Evolutionary conservation across 2,888 invertebrate genomes (phyloP).

Genomic region (Trileptium ribeirensis): DNA sequence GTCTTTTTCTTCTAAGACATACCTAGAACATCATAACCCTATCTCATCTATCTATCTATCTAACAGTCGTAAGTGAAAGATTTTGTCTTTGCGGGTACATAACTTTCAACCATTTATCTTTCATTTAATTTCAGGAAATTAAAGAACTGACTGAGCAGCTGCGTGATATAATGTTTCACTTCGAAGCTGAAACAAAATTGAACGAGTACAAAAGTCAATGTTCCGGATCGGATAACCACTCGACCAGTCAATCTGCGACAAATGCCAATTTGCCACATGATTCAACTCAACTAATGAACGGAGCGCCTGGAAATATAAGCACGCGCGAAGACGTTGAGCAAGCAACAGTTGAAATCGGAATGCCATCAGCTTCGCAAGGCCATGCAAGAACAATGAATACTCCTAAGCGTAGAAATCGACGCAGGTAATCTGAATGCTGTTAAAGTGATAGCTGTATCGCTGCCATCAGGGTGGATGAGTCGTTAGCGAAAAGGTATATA

Average conservation of each 20-base stretch:
- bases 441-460: no score
- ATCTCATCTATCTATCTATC: no score
- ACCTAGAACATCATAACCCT: no score
- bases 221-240: neutral
- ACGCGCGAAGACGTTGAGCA: neutral
- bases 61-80: no score
- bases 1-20: no score
- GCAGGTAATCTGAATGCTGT: no score
- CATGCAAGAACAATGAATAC: no score
- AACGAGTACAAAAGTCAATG: constrained; percentile 24
- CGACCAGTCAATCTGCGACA: neutral
- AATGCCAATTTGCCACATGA: neutral
- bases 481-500: no score
- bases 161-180: constrained; percentile 89
- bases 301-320: neutral
- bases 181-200: constrained; percentile 71
- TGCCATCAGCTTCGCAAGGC: neutral
- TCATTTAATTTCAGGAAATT: constrained; percentile 59
- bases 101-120: neutral
- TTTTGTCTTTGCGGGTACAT: constrained; percentile 38
- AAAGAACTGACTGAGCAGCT: constrained; percentile 80
- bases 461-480: no score
- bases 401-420: neutral
- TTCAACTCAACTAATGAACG: neutral
- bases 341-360: neutral